phyloP scores from a whole-genome alignment of 2,113 vertebrate species.

The Mohoua ochrocephala region DNA sequence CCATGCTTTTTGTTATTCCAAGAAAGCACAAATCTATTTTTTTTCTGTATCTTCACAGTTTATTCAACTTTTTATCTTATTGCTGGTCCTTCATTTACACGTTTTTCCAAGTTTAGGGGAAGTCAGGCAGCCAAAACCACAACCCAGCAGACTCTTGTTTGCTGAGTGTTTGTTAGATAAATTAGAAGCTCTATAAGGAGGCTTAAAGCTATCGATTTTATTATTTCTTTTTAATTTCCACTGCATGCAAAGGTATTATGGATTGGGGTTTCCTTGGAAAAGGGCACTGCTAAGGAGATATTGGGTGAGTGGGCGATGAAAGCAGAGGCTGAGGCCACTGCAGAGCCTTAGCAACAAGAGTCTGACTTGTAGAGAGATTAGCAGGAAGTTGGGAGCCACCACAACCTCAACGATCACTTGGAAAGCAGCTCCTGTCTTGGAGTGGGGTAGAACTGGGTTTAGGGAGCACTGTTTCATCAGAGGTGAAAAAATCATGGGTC shows the following conservation, averaged over 20 bases:
- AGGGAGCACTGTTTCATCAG: neutral
- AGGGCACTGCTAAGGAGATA: neutral
- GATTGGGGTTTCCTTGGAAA: neutral
- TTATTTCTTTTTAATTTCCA: neutral
- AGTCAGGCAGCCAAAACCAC: neutral
- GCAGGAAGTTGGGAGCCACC: neutral
- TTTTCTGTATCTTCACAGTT: neutral
- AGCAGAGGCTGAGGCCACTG: neutral
- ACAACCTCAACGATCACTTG: neutral
- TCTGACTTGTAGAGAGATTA: neutral
- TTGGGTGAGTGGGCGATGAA: neutral
- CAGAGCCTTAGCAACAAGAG: neutral
- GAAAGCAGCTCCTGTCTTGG: neutral
- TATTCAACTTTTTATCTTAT: neutral
- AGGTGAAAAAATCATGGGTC: neutral
- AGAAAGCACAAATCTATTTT: neutral
- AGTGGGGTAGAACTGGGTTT: neutral
- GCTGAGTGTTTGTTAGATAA: neutral
- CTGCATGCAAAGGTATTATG: neutral
- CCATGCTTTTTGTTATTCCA: neutral
- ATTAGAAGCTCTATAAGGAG: neutral
- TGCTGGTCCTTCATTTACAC: neutral
- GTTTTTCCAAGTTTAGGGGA: neutral
- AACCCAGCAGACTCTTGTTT: neutral
- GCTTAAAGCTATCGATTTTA: neutral